Percentiles rank a stretch among this genome's conserved stretches.
Conservation (phyloP, 2,113 vertebrate species). For the Phylloscopus trochilus region DNA sequence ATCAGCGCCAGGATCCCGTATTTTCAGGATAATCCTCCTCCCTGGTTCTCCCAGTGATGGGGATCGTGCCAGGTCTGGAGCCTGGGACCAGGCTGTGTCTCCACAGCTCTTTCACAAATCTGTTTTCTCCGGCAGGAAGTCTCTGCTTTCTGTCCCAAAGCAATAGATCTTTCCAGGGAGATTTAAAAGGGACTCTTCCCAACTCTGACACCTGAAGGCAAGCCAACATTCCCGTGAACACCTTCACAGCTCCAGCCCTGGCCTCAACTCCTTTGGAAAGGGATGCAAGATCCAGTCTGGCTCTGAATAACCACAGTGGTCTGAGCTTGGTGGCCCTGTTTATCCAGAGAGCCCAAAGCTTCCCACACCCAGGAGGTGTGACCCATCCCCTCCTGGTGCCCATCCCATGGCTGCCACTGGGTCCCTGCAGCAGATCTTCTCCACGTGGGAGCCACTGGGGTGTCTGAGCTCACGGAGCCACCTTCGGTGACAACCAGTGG, state of each 20-base stretch:
- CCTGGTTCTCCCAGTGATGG: background rate
- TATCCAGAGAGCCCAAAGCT: rapidly evolving
- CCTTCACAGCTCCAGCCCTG: background rate
- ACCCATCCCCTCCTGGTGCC: background rate
- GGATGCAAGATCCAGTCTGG: background rate
- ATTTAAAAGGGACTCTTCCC: background rate
- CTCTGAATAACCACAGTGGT: background rate
- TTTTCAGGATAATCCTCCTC: background rate
- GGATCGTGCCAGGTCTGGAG: background rate
- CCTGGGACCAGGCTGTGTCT: background rate
- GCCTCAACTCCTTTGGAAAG: background rate
- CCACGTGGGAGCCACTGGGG: background rate
- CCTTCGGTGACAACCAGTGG: rapidly evolving
- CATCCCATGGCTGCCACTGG: background rate
- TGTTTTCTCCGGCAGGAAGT: background rate
- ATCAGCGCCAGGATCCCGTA: background rate
- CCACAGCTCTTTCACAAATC: background rate
- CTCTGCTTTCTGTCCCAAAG: slow-evolving; percentile 29
- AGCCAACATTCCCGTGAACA: background rate
- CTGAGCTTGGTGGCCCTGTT: background rate
- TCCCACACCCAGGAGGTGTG: background rate
- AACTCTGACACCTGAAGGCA: background rate
- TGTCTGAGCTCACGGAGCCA: background rate
- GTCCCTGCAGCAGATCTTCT: background rate
- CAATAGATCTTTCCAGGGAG: slow-evolving; percentile 26